phyloP scores from a whole-genome alignment of 2,797 vertebrate genomes.

The Spatula clypeata region DNA sequence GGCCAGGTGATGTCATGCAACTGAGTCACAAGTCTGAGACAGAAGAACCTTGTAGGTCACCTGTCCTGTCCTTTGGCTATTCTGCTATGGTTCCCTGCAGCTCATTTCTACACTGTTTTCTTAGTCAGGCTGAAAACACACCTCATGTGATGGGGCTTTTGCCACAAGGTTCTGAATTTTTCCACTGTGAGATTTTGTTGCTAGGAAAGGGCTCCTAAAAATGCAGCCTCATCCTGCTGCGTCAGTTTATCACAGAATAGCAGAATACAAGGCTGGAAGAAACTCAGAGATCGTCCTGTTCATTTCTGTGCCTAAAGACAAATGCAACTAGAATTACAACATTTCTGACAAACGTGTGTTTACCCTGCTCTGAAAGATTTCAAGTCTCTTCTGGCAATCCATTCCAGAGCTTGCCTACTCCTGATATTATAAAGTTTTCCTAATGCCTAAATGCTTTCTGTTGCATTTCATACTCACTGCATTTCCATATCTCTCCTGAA shows the following conservation, averaged over 20 bases:
- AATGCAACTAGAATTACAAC: slow-evolving; percentile 26
- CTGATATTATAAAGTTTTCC: background rate
- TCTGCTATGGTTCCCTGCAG: background rate
- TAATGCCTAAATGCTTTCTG: background rate
- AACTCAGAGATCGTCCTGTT: background rate
- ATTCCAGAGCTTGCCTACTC: background rate
- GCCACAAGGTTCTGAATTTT: background rate
- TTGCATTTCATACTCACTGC: background rate
- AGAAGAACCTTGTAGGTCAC: background rate
- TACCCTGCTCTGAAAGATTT: slow-evolving; percentile 4
- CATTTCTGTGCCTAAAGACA: slow-evolving; percentile 19
- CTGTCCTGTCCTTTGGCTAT: background rate
- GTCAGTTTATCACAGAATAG: background rate
- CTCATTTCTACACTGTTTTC: background rate
- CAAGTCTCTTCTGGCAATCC: background rate
- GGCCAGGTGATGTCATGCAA: slow-evolving; percentile 7
- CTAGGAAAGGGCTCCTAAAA: background rate
- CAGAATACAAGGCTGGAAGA: background rate
- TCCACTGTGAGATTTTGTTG: background rate
- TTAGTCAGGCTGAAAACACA: background rate
- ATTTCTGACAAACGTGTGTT: background rate
- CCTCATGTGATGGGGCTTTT: background rate
- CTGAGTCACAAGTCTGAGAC: slow-evolving; percentile 17
- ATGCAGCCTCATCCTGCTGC: background rate
- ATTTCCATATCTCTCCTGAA: background rate